These are phyloP conservation scores for Lasioglossum pauxillum DNA, from an alignment of 2,888 invertebrate species.

Conservation along the genomic window DNA sequence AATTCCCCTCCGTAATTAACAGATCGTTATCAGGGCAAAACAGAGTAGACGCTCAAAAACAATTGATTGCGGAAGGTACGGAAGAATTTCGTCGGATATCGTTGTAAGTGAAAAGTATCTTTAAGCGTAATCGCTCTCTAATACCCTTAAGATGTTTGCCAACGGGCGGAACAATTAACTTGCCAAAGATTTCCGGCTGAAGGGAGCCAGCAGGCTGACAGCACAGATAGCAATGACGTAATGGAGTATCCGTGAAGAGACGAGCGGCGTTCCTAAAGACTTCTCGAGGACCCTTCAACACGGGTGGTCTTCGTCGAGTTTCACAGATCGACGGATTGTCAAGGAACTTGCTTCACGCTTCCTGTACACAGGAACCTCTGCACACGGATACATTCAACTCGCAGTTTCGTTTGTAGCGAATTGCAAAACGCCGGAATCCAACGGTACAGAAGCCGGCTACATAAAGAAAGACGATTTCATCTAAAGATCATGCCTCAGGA, in stretches of 20 bases:
- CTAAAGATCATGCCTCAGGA: background rate
- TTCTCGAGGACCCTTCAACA: constrained; percentile 56
- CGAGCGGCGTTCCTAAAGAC: constrained; percentile 46
- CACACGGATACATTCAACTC: constrained; percentile 9
- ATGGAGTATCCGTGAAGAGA: constrained; percentile 44
- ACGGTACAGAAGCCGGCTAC: constrained; percentile 31
- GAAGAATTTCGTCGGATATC: background rate
- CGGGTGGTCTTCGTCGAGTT: constrained; percentile 44
- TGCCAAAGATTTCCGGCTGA: constrained; percentile 35
- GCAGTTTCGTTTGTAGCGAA: constrained; percentile 28
- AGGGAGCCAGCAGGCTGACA: background rate
- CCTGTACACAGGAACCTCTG: constrained; percentile 29
- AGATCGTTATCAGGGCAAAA: too few species aligned
- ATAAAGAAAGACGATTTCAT: constrained; percentile 25
- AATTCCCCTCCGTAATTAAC: too few species aligned
- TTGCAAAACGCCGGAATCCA: constrained; percentile 34
- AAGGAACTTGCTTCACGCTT: constrained; percentile 41
- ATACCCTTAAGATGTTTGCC: constrained; percentile 1
- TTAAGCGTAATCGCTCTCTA: background rate
- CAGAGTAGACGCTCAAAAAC: too few species aligned
- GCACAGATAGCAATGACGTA: constrained; percentile 38
- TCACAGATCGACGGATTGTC: constrained; percentile 57
- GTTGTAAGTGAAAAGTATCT: background rate
- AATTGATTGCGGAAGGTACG: background rate
- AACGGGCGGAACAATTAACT: constrained; percentile 34